phyloP scores from a whole-genome alignment of 35 echinoderm and acorn worm genomes.

The Chiridota heheva region DNA sequence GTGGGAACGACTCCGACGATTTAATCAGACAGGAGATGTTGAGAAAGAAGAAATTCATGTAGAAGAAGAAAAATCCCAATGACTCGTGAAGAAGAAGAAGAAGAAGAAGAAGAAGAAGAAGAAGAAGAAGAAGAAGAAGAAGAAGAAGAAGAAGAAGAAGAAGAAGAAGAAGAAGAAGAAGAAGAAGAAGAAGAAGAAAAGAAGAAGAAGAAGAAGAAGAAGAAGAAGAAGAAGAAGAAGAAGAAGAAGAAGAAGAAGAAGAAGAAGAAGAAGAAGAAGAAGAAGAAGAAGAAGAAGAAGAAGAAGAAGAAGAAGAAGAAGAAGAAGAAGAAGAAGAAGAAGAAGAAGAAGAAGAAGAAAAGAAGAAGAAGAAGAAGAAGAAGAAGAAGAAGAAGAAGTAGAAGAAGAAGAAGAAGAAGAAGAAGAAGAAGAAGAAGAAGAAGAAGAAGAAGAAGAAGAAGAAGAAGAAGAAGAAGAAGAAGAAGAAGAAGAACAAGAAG shows the following conservation, averaged over 20 bases:
- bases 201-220: background rate
- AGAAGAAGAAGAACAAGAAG: background rate
- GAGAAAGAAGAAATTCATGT: too few species aligned
- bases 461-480: background rate
- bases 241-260: background rate
- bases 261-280: background rate
- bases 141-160: background rate
- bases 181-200: background rate
- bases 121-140: background rate
- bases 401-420: background rate
- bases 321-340: background rate
- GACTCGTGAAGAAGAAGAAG: background rate
- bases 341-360: background rate
- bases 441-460: background rate
- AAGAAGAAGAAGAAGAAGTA: background rate
- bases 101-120: background rate
- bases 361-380: background rate
- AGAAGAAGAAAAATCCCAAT: conserved; percentile 1
- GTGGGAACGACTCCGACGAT: too few species aligned
- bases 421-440: background rate
- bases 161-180: background rate
- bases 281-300: background rate
- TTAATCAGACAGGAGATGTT: too few species aligned
- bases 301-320: background rate
- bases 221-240: background rate